These are phyloP conservation scores for Cochlearius cochlearius DNA, from an alignment of 2,113 vertebrate species.

Conservation along the genomic window DNA sequence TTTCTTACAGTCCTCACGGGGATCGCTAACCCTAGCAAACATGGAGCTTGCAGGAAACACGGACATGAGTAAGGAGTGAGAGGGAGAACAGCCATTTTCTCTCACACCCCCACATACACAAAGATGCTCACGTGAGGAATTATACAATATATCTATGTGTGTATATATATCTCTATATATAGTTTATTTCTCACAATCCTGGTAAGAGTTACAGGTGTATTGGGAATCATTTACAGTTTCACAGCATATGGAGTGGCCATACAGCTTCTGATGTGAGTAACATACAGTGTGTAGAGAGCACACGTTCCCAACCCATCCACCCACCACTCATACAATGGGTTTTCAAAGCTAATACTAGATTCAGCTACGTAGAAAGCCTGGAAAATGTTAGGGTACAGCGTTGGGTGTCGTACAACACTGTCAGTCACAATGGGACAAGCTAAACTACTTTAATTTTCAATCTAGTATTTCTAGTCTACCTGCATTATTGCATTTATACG, in stretches of 20 bases:
- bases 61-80: background rate
- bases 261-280: conserved; percentile 71
- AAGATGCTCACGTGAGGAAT: conserved; percentile 37
- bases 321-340: conserved; percentile 71
- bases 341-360: conserved; percentile 74
- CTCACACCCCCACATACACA: background rate
- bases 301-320: conserved; percentile 60
- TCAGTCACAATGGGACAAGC: conserved; percentile 76
- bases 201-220: conserved; percentile 72
- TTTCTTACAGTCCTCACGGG: background rate
- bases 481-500: conserved; percentile 84
- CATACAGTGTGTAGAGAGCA: conserved; percentile 67
- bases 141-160: conserved; percentile 57
- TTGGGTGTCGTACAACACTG: conserved; percentile 70
- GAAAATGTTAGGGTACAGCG: conserved; percentile 69
- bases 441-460: conserved; percentile 77
- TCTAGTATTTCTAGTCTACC: conserved; percentile 77
- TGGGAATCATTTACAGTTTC: conserved; percentile 73
- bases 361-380: conserved; percentile 68
- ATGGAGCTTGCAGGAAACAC: background rate
- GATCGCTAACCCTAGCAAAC: background rate
- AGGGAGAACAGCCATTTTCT: background rate
- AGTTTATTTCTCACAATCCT: conserved; percentile 76
- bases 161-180: conserved; percentile 58
- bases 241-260: conserved; percentile 72